A percentile compares a stretch with the other conserved stretches of the same genome.
Evolutionary conservation across 2,888 invertebrate genomes (phyloP).

Genomic region (Blastobasis adustella): DNA sequence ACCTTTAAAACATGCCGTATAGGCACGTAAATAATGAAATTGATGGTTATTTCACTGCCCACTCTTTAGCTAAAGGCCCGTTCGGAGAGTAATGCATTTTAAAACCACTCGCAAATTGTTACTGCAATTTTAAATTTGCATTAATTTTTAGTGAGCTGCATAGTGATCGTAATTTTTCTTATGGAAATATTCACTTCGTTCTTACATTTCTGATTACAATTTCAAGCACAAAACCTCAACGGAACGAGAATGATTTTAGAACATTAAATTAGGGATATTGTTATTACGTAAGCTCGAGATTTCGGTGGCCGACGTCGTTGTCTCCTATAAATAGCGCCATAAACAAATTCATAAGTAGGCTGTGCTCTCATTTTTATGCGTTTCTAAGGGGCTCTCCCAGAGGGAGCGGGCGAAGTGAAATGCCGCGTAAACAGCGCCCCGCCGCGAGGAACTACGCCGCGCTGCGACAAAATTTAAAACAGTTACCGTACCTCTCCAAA

Average conservation of each 20-base stretch:
- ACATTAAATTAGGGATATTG: slow-evolving; percentile 56
- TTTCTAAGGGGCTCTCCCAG: slow-evolving; percentile 59
- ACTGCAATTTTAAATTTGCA: background rate
- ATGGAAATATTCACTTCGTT: background rate
- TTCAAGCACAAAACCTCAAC: too few relatives aligned
- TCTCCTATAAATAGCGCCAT: slow-evolving; percentile 56
- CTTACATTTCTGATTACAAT: too few relatives aligned
- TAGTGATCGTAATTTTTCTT: background rate
- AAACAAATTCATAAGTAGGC: slow-evolving; percentile 75
- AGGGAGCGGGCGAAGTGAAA: slow-evolving; percentile 62
- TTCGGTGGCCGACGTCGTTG: slow-evolving; percentile 31
- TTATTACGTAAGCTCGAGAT: slow-evolving; percentile 46
- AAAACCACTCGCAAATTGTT: background rate
- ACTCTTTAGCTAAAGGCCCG: background rate
- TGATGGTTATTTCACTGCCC: too few relatives aligned
- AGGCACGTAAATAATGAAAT: too few relatives aligned
- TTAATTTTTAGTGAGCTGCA: background rate
- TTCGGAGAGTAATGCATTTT: background rate
- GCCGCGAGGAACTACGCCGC: slow-evolving; percentile 39
- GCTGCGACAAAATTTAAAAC: slow-evolving; percentile 16
- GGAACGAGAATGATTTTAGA: slow-evolving; percentile 40
- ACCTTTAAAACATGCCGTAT: too few relatives aligned
- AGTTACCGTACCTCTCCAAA: background rate
- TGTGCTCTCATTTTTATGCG: slow-evolving; percentile 61
- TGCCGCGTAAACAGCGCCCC: slow-evolving; percentile 60